A percentile compares a stretch with the other conserved stretches of the same genome.
Evolutionary conservation across 2,113 vertebrate species (phyloP).

Genomic region (Cervus canadensis): DNA sequence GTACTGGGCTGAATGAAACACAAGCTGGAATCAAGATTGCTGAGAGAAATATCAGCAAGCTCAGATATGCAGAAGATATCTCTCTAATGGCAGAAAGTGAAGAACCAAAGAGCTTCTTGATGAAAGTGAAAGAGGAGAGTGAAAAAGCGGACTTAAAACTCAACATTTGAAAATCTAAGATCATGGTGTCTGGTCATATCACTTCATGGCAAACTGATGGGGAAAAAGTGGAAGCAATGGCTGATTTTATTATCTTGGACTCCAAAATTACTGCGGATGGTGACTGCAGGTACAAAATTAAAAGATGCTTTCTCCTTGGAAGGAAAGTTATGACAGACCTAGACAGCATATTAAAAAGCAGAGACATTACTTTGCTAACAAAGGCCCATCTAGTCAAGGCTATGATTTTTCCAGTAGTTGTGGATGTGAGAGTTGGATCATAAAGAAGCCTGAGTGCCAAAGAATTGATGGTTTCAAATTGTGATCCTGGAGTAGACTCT

Average conservation of each 20-base stretch:
- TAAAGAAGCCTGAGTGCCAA: background rate
- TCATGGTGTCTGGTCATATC: background rate
- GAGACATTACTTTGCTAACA: background rate
- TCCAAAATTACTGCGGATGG: background rate
- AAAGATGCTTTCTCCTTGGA: background rate
- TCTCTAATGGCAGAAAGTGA: background rate
- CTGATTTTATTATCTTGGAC: background rate
- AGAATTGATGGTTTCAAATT: background rate
- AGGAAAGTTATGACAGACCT: background rate
- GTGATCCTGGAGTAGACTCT: background rate
- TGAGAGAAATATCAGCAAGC: background rate
- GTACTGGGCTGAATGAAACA: background rate
- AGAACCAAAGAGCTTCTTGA: background rate
- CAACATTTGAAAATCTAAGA: background rate
- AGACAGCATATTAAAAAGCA: background rate
- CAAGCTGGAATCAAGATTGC: background rate
- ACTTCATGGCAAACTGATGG: background rate
- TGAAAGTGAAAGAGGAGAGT: background rate
- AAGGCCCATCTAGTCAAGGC: background rate
- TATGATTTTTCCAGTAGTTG: background rate
- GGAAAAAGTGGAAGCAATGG: background rate
- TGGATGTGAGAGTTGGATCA: background rate
- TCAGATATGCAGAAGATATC: background rate
- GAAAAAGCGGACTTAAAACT: background rate
- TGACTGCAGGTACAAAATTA: background rate